Evolutionary conservation across 1,140 invertebrate species (phyloP).

Genomic region (Mamestra configurata): DNA sequence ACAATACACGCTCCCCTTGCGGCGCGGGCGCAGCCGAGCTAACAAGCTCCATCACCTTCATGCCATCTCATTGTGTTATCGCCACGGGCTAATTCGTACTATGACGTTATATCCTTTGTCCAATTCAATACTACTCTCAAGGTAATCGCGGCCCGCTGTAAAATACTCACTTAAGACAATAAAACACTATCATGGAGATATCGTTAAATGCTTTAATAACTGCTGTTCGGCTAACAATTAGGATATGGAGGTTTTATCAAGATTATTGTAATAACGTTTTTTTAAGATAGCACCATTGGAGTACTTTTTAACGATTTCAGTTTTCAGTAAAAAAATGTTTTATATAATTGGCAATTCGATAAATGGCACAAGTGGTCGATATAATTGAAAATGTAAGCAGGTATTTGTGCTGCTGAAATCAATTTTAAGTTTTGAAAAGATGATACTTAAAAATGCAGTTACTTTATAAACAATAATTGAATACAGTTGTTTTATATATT

Average conservation of each 20-base stretch:
- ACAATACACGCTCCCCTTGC: slow-evolving; percentile 51
- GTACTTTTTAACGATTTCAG: too few relatives aligned
- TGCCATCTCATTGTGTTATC: slow-evolving; percentile 52
- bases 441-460: neutral
- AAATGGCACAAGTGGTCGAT: neutral
- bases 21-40: slow-evolving; percentile 15
- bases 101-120: slow-evolving; percentile 52
- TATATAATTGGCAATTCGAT: neutral
- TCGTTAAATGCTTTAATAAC: slow-evolving; percentile 43
- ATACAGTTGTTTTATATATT: too few relatives aligned
- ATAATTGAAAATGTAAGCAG: neutral
- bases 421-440: neutral
- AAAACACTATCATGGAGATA: slow-evolving; percentile 36
- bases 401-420: neutral
- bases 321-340: neutral
- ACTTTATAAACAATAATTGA: too few relatives aligned
- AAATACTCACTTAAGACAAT: slow-evolving; percentile 41
- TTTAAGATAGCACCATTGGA: too few relatives aligned
- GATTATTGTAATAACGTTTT: neutral
- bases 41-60: slow-evolving; percentile 53
- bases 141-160: slow-evolving; percentile 41
- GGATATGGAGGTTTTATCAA: neutral
- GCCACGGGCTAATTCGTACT: slow-evolving; percentile 46
- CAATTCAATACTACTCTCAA: slow-evolving; percentile 54
- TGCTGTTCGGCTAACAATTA: neutral